A percentile compares a stretch with the other conserved stretches of the same genome.
phyloP scores from a whole-genome alignment of 1,140 invertebrate species.

The Theocolax elegans region DNA sequence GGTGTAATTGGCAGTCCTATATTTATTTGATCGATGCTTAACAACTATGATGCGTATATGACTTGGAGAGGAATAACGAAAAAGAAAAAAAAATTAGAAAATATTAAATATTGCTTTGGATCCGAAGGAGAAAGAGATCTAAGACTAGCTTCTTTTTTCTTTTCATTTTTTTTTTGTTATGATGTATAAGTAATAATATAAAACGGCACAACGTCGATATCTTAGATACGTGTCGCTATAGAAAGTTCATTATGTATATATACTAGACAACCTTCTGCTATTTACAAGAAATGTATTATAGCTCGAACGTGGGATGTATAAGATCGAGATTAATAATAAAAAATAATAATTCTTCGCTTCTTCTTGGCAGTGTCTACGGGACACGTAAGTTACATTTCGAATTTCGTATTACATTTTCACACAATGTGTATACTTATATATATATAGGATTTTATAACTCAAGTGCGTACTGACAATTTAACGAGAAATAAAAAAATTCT shows the following conservation, averaged over 20 bases:
- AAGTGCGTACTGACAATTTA: no score
- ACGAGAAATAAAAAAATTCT: no score
- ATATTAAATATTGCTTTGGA: conserved; percentile 21
- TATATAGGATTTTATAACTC: no score
- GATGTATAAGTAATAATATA: conserved; percentile 16
- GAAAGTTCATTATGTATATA: conserved; percentile 15
- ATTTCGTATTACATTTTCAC: no score
- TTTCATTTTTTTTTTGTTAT: no score
- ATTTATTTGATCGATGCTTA: background rate
- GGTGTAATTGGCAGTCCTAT: background rate
- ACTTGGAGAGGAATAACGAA: no score
- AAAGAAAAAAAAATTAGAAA: no score
- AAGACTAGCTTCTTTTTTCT: conserved; percentile 27
- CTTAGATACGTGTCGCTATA: conserved; percentile 9
- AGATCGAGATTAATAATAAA: background rate
- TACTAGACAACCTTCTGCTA: conserved; percentile 6
- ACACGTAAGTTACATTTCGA: background rate
- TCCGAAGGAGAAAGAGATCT: background rate
- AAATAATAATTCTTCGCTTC: background rate
- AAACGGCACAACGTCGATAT: conserved; percentile 8
- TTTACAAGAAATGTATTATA: conserved; percentile 10
- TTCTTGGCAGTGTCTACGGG: background rate
- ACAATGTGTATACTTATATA: no score
- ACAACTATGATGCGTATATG: no score
- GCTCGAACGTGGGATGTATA: background rate